Conservation (phyloP, 2,113 vertebrate genomes). For the Tragelaphus buxtoni region DNA sequence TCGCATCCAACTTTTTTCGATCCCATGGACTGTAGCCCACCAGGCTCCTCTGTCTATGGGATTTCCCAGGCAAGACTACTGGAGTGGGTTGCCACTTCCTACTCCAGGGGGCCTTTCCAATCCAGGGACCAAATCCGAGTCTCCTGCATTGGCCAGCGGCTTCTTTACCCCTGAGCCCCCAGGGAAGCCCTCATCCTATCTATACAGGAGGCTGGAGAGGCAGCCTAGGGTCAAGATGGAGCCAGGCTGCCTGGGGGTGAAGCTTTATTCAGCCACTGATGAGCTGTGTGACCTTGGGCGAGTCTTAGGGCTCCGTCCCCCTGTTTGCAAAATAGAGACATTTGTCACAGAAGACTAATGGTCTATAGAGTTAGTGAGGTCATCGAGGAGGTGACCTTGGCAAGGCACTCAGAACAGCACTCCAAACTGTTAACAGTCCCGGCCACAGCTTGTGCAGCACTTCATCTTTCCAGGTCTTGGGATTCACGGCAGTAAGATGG, state of each 20-base stretch:
- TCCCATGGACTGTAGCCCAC: neutral
- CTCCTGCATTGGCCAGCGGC: rapidly evolving
- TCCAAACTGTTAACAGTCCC: rapidly evolving
- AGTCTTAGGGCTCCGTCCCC: neutral
- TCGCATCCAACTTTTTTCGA: rapidly evolving
- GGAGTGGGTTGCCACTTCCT: neutral
- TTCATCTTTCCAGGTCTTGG: neutral
- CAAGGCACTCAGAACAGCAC: neutral
- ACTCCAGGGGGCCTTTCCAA: neutral
- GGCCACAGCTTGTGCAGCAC: rapidly evolving
- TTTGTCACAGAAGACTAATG: rapidly evolving
- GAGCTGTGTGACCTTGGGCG: neutral
- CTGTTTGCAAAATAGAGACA: neutral
- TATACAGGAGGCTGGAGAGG: rapidly evolving
- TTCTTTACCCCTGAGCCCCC: neutral
- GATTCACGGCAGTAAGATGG: too few relatives aligned
- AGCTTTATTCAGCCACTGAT: neutral
- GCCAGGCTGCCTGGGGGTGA: neutral
- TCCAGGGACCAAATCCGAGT: neutral
- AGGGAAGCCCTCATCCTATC: neutral
- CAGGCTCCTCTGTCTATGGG: neutral
- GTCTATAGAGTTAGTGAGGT: rapidly evolving
- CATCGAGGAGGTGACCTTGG: neutral
- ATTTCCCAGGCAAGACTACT: neutral
- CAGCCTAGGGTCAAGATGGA: neutral